A percentile compares a stretch with the other conserved stretches of the same genome.
Evolutionary conservation across 2,888 invertebrate genomes (phyloP).

Genomic region (Coelogynopora nodosa): DNA sequence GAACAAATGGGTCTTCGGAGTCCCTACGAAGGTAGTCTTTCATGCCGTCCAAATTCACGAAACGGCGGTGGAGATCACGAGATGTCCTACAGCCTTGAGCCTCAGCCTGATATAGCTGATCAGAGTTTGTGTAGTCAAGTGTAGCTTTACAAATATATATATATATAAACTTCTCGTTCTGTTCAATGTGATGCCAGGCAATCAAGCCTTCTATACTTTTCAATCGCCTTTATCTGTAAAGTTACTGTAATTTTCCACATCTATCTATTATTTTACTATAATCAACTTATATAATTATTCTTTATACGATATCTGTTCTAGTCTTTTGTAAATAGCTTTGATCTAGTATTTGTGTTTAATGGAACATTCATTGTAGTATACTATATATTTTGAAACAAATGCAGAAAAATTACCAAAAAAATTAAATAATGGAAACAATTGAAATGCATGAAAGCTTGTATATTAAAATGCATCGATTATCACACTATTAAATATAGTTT

Average conservation of each 20-base stretch:
- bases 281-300: neutral
- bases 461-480: too few species aligned
- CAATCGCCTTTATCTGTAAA: neutral
- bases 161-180: too few species aligned
- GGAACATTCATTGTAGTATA: too few species aligned
- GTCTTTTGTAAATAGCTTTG: too few species aligned
- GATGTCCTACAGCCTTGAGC: neutral
- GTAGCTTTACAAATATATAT: neutral
- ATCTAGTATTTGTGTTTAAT: too few species aligned
- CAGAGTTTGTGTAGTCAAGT: slow-evolving; percentile 34
- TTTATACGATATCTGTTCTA: too few species aligned
- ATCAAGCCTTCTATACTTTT: neutral
- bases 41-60: neutral
- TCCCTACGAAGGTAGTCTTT: neutral
- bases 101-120: neutral
- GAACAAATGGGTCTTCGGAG: neutral
- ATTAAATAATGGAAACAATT: too few species aligned
- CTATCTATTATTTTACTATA: neutral
- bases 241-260: neutral
- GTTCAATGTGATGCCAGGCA: neutral
- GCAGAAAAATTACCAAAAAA: too few species aligned
- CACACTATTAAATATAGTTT: too few species aligned
- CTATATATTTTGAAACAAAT: too few species aligned
- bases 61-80: neutral
- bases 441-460: too few species aligned